Evolutionary conservation across 2,888 invertebrate genomes (phyloP), one percentile per base, ranked within the genome.

Genomic region (Eupithecia exiguata): DNA sequence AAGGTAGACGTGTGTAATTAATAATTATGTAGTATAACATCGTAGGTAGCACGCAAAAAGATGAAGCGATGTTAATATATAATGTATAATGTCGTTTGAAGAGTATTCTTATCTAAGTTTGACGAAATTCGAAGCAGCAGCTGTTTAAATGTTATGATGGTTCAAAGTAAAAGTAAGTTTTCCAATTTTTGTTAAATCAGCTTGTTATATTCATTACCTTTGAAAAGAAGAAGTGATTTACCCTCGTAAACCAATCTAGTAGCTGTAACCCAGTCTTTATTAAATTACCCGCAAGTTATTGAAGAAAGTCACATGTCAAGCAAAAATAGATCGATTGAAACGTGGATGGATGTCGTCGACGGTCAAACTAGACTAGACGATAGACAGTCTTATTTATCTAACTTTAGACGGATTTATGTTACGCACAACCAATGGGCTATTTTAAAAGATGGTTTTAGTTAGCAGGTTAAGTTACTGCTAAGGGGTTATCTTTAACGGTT

Each of bases 221-320:
- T 21, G 5, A 53, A 53, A 53, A 12, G 21, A 49, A 49, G 9
- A 53, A 53, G 53, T 21, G 12, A 21, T 66, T 40, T n/a, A 66
- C 25, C 65, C 71, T 74, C 67, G 66, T 74, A 75, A 72, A 68
- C 62, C 21, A 62, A 53, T 70, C 67, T 25, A n/a, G 30, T 69
- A 35, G 62, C 63, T 30, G 21, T 53, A 25, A 53, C 46, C 68
- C 16, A 65, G 46, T 65, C 63, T 70, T 71, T 38, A 61, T 43
- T 71, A 49, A n/a, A 53, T 36, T 68, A 63, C 66, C 53, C 40
- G 65, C 68, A 70, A 66, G 53, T 73, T 69, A 72, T 65, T 25
- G 74, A 72, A 74, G 72, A 74, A 77, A 77, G 72, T 69, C 68
- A 65, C 72, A 69, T 73, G 76, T 74, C 73, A 76, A 63, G 70